A percentile compares a stretch with the other conserved stretches of the same genome.
Evolutionary conservation across 1,140 invertebrate genomes (phyloP).

Genomic region (Acyrthosiphon pisum): DNA sequence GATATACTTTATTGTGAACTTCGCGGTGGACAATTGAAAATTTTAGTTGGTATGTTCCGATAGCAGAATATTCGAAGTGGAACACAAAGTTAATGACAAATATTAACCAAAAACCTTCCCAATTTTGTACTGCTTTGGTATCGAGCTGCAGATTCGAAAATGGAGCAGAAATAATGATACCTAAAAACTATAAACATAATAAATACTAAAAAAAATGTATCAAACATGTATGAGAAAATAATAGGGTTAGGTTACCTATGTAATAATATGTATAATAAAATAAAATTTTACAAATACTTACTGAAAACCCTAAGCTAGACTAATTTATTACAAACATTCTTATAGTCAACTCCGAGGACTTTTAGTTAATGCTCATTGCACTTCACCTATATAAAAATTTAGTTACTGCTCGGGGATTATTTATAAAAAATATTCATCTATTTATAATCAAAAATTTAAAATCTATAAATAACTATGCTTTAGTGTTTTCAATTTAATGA

Average conservation of each 20-base stretch:
- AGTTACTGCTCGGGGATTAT: too few relatives aligned
- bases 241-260: too few relatives aligned
- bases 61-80: constrained; percentile 72
- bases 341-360: not conserved
- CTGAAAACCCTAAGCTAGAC: not conserved
- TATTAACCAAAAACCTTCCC: constrained; percentile 73
- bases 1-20: constrained; percentile 71
- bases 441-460: too few relatives aligned
- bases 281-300: not conserved
- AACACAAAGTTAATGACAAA: constrained; percentile 75
- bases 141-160: constrained; percentile 65
- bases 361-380: not conserved
- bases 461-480: too few relatives aligned
- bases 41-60: constrained; percentile 74
- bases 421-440: too few relatives aligned
- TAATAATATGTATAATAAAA: too few relatives aligned
- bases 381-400: too few relatives aligned
- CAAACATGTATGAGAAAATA: not conserved
- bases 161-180: constrained; percentile 69
- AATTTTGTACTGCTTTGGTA: constrained; percentile 73
- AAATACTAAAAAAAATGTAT: not conserved
- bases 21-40: constrained; percentile 72
- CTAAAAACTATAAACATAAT: constrained; percentile 67
- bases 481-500: too few relatives aligned
- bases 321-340: not conserved